Evolutionary conservation across 2,113 vertebrate species (phyloP), one percentile per base, ranked within the genome.

Genomic region (Bubo bubo): DNA sequence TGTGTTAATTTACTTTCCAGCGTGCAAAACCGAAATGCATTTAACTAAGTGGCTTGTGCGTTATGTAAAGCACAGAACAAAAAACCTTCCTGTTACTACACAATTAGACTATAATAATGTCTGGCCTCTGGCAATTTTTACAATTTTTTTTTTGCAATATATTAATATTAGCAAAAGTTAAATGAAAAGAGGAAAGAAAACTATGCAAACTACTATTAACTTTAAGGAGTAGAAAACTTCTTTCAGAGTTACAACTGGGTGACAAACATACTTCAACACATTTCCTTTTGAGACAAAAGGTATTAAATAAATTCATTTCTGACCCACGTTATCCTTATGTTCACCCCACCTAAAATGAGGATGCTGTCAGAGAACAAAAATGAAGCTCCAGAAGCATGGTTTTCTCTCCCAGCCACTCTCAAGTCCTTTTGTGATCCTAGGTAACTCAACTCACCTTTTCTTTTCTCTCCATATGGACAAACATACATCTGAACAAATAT

Each of bases 1-100:
- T 72, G 45, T 28, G 39, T 50, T 88, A 92, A 91, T 94, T 93
- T 67, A 83, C 62, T 70, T 95, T 91, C 67, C 79, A 71, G 41
- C 30, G 71, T 53, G 55, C 72, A 90, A 94, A 92, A 79, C 8
- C 43, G 12, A 91, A 95, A 84, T 49, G n/a, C 60, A 87, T 86
- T 87, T 93, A 79, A 85, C 64, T 79, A 93, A 91, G 72, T 80
- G 39, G 30, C 39, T 67, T 87, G n/a, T 91, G 60, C 52, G 79
- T 91, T 84, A 79, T 24, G 34, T 56, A 81, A 85, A 87, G 30
- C 22, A 88, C 53, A 84, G 88, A 85, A 7, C 30, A 89, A 82
- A 90, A 71, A 23, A 2, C 17, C 21, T 82, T 83, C 63, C 79
- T 74, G 37, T 74, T 66, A 60, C 64, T 68, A 72, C 26, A 74